Base-by-base conservation (phyloP, 2,888 invertebrate genomes). In the Schizaphis graminum region DNA sequence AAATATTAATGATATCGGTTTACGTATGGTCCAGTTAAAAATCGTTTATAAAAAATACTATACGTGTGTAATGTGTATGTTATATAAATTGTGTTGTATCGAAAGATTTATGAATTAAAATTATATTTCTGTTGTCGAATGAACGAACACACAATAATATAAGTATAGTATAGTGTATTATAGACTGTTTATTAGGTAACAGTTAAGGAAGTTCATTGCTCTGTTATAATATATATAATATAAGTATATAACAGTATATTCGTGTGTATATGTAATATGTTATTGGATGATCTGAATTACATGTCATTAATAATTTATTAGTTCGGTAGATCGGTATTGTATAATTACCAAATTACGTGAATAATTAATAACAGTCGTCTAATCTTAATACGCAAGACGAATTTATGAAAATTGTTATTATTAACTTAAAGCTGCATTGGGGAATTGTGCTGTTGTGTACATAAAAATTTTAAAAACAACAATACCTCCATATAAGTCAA, bases 161-260 rank as follows among this genome's bases (percentile, higher is more conserved):
- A 13, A 86, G 47, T 53, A 21, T 77, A 91, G 16, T 49, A 61
- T 44, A 84, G 21, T 86, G 26, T 57, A 91, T 13, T 49, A 77
- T 77, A 77, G 77, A 77, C 77, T 21, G 49, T 35, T 85, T 85
- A 56, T 56, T 91, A 84, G 53, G 35, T 85, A 53, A 85, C 84
- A 56, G 35, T 91, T 56, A 44, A 91, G 44, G 91, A 85, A 91
- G 84, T 91, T 85, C 91, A 91, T 56, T n/a, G 91, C 57, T 77
- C 86, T 86, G 77, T 35, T 77, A 77, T 77, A 77, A 61, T 89
- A 61, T 44, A 61, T 44, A 89, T 53, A 53, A 53, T 53, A 53
- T 77, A 77, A 77, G 77, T 77, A 77, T 35, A 77, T 77, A 77
- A 35, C 35, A 35, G 35, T 77, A 35, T 77, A 77, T 77, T 77